Conservation (phyloP, 1,140 invertebrate genomes). For the Caenorhabditis tropicalis region DNA sequence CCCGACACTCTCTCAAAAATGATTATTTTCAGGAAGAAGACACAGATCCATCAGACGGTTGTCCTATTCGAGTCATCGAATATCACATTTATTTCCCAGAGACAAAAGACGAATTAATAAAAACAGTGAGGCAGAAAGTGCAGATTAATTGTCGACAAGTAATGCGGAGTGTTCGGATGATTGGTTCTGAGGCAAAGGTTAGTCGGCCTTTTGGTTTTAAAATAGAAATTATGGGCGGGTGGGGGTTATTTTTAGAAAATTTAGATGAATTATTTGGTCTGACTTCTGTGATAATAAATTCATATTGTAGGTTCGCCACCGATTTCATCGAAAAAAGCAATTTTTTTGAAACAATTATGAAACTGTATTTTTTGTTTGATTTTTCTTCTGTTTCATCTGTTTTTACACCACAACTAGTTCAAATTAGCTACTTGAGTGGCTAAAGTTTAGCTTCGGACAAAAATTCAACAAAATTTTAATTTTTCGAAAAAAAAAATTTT, state of each 20-base stretch:
- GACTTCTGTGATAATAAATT: too few relatives aligned
- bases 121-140: constrained; percentile 27
- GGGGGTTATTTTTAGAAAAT: too few relatives aligned
- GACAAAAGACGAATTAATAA: constrained; percentile 35
- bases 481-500: too few relatives aligned
- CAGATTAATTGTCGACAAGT: constrained; percentile 40
- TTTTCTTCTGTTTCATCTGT: too few relatives aligned
- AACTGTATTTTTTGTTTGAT: too few relatives aligned
- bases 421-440: too few relatives aligned
- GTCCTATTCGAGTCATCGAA: constrained; percentile 39
- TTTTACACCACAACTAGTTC: too few relatives aligned
- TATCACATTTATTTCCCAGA: constrained; percentile 6
- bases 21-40: constrained; percentile 51
- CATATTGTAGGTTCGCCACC: too few relatives aligned
- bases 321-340: too few relatives aligned
- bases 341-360: too few relatives aligned
- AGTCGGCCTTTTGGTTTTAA: not conserved
- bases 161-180: not conserved
- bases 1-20: not conserved
- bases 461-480: not conserved
- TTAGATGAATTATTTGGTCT: too few relatives aligned
- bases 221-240: constrained; percentile 11
- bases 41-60: constrained; percentile 50
- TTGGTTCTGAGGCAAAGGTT: not conserved
- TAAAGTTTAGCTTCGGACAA: not conserved